A percentile compares a stretch with the other conserved stretches of the same genome.
These are phyloP conservation scores for Manis crassicaudata DNA, from an alignment of 2,797 vertebrate genomes.

Conservation along the genomic window DNA sequence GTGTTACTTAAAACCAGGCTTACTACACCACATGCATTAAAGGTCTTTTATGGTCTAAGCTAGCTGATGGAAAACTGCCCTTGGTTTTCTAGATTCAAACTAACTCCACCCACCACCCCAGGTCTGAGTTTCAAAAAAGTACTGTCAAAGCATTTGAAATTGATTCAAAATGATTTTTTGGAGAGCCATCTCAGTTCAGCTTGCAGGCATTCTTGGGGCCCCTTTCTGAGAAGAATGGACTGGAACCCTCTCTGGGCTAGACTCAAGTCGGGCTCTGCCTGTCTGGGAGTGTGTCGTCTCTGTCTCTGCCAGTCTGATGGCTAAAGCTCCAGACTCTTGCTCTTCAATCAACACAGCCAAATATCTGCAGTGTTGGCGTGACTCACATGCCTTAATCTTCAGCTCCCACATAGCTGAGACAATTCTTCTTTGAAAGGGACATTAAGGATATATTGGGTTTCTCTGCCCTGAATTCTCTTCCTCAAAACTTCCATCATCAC, in stretches of 20 bases:
- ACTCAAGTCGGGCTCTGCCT: slow-evolving; percentile 48
- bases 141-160: slow-evolving; percentile 59
- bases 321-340: slow-evolving; percentile 30
- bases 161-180: slow-evolving; percentile 51
- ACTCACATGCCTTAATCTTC: slow-evolving; percentile 41
- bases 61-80: not conserved
- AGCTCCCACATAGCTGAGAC: slow-evolving; percentile 40
- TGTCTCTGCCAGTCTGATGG: slow-evolving; percentile 32
- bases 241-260: slow-evolving; percentile 40
- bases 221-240: slow-evolving; percentile 61
- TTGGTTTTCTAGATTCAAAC: not conserved
- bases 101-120: not conserved
- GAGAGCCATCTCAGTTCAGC: slow-evolving; percentile 46
- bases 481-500: not conserved
- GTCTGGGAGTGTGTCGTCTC: slow-evolving; percentile 7
- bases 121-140: slow-evolving; percentile 5
- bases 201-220: slow-evolving; percentile 40
- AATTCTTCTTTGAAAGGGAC: slow-evolving; percentile 60
- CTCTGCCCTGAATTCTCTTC: slow-evolving; percentile 53
- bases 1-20: slow-evolving; percentile 7
- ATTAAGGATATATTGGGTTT: slow-evolving; percentile 43
- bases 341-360: slow-evolving; percentile 56
- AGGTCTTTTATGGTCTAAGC: not conserved
- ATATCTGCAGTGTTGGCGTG: slow-evolving; percentile 34
- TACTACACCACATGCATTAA: not conserved